Base-by-base conservation (phyloP, 2,113 vertebrate genomes). In the Muntiacus muntjak region DNA sequence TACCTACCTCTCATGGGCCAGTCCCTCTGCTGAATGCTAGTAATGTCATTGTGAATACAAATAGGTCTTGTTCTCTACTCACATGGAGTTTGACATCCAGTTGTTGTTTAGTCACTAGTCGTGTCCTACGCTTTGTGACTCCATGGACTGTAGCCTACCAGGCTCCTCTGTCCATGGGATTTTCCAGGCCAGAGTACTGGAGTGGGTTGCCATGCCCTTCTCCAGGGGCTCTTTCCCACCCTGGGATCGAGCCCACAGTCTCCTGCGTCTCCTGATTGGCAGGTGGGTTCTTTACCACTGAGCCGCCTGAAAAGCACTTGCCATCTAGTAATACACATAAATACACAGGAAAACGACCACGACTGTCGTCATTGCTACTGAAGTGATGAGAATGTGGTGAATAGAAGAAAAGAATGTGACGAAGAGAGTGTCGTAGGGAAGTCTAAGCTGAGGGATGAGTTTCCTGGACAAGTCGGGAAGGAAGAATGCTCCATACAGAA, bases 401-500 rank as follows among this genome's bases (percentile, higher is more conserved):
- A 71, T 71, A 11, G 23, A 67, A 0, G 8, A 83, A 82, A 91
- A 87, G 45, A n/a, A 6, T 7, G 1, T 14, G 47, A 6, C 17
- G 2, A 60, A 60, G 78, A 79, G 43, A 36, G 36, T 17, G 36
- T 79, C 30, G 9, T 2, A 7, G 82, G 62, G 47, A 62, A 19
- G n/a, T 43, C 5, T 25, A 67, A 60, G 11, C 13, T 58, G n/a
- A 25, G 1, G 33, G 14, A 15, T 4, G 43, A 33, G 43, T 90
- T 52, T 90, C 36, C 87, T 21, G 10, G 50, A 36, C 81, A 36
- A 33, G 76, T 1, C 4, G 47, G 47, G 71, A 14, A 64, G 74
- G 47, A 76, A 64, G 60, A 25, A 3, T 0, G 26, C 10, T 52
- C 52, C 36, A 0, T 1, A 3, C 0, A 54, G 55, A 30, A 60